A percentile compares a stretch with the other conserved stretches of the same genome.
phyloP scores from a whole-genome alignment of 2,888 invertebrate genomes.

The Epistrophe grossulariae region DNA sequence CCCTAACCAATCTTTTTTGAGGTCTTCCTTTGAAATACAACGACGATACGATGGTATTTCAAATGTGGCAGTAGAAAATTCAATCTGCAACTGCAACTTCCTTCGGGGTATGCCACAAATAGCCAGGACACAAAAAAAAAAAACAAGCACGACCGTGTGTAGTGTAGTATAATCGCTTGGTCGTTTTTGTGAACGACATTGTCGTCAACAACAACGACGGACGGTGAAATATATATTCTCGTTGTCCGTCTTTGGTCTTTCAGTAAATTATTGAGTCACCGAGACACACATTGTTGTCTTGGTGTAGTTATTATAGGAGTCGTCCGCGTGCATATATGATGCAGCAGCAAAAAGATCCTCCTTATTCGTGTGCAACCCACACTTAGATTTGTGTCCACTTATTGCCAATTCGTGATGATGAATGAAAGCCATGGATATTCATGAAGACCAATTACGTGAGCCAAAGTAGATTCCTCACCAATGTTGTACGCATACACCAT shows the following conservation, averaged over 20 bases:
- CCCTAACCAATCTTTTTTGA: constrained; percentile 11
- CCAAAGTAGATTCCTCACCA: constrained; percentile 75
- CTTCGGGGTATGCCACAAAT: constrained; percentile 66
- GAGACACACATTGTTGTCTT: constrained; percentile 49
- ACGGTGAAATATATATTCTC: constrained; percentile 45
- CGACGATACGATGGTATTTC: constrained; percentile 24
- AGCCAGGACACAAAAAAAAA: constrained; percentile 20
- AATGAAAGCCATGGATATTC: constrained; percentile 78
- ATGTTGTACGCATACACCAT: constrained; percentile 53
- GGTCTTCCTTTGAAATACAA: constrained; percentile 39
- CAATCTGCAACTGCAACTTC: constrained; percentile 70
- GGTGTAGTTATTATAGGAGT: constrained; percentile 53
- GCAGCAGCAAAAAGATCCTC: constrained; percentile 36
- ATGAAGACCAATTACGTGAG: constrained; percentile 78
- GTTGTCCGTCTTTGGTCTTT: constrained; percentile 41
- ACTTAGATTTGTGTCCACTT: constrained; percentile 75
- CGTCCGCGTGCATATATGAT: constrained; percentile 49
- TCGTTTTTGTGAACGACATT: constrained; percentile 46
- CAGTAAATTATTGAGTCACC: constrained; percentile 71
- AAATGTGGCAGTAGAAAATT: constrained; percentile 63
- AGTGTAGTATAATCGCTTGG: constrained; percentile 38
- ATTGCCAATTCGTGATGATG: constrained; percentile 79
- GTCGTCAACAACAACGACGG: background rate
- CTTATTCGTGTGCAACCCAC: constrained; percentile 62
- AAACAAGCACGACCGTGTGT: constrained; percentile 18